A percentile compares a stretch with the other conserved stretches of the same genome.
Conservation (phyloP, 1,140 invertebrate genomes). For the Telenomus remus region DNA sequence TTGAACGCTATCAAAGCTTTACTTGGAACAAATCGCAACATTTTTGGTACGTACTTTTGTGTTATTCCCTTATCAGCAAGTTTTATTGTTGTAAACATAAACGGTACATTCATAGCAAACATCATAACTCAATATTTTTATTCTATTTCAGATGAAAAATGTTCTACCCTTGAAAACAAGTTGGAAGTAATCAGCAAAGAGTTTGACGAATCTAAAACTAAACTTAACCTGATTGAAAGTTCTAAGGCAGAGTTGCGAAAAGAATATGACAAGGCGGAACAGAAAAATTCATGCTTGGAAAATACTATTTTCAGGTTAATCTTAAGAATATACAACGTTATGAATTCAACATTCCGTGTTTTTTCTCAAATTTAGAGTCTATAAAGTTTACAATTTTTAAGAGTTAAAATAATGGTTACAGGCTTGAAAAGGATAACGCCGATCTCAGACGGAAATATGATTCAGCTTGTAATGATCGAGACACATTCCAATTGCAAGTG, state of each 20-base stretch:
- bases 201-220: conserved; percentile 79
- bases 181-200: conserved; percentile 77
- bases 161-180: conserved; percentile 76
- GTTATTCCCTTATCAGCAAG: no score
- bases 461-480: conserved; percentile 81
- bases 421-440: conserved; percentile 76
- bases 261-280: conserved; percentile 78
- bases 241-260: conserved; percentile 79
- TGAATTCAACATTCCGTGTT: no score
- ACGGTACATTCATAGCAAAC: no score
- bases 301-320: conserved; percentile 74
- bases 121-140: no score
- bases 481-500: conserved; percentile 81
- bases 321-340: no score
- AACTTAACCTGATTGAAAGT: conserved; percentile 79
- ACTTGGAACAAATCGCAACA: no score
- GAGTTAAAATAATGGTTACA: conserved; percentile 23
- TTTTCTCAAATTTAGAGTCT: no score
- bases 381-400: no score
- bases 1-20: no score
- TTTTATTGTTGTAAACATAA: no score
- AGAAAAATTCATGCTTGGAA: conserved; percentile 79
- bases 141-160: neutral
- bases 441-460: conserved; percentile 79
- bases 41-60: no score